Evolutionary conservation across 2,113 vertebrate species (phyloP).

Genomic region (Mystacornis crossleyi): DNA sequence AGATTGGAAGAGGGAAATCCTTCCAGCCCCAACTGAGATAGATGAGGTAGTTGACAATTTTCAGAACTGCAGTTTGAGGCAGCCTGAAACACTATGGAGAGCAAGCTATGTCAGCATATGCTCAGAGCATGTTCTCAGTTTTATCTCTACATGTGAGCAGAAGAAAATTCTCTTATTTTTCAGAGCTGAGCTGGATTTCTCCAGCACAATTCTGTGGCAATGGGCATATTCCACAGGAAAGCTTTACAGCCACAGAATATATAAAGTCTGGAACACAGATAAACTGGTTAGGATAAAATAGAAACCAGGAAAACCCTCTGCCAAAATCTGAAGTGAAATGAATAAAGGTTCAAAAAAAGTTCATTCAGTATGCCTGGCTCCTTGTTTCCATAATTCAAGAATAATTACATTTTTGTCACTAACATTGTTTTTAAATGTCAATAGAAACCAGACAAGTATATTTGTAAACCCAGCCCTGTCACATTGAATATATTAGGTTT

Average conservation of each 20-base stretch:
- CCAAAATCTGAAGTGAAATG: conserved; percentile 56
- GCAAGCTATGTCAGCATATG: neutral
- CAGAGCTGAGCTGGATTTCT: neutral
- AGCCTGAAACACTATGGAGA: neutral
- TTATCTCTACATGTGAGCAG: neutral
- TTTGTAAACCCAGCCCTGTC: conserved; percentile 26
- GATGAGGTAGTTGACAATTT: conserved; percentile 45
- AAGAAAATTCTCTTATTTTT: neutral
- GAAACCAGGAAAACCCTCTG: conserved; percentile 24
- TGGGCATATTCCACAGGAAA: conserved; percentile 19
- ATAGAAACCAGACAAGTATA: conserved; percentile 53
- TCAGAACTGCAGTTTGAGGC: neutral
- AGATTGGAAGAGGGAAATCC: conserved; percentile 25
- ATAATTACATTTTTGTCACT: conserved; percentile 64
- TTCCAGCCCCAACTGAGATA: neutral
- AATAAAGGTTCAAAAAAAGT: conserved; percentile 69
- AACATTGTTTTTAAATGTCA: conserved; percentile 68
- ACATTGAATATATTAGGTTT: conserved; percentile 50
- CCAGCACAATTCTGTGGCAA: neutral
- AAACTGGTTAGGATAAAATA: conserved; percentile 56
- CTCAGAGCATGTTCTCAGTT: neutral
- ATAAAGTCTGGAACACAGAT: conserved; percentile 45
- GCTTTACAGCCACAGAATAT: conserved; percentile 39
- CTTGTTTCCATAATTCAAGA: conserved; percentile 59
- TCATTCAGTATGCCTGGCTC: conserved; percentile 36